A percentile compares a stretch with the other conserved stretches of the same genome.
Conservation (phyloP, 2,888 invertebrate genomes). For the Caenorhabditis virilis region DNA sequence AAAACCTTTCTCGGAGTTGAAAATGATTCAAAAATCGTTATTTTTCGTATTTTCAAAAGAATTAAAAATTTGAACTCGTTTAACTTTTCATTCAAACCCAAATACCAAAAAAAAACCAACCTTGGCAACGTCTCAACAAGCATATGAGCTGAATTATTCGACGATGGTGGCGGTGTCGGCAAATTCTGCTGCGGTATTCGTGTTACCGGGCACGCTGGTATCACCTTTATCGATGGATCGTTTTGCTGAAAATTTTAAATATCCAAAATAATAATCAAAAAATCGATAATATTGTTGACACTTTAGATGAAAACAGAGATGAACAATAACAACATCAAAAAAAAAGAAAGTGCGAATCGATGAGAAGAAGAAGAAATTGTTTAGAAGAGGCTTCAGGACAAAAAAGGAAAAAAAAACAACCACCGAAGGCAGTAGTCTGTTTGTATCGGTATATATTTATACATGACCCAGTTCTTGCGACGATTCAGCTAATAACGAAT, state of each 20-base stretch:
- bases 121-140: slow-evolving; percentile 41
- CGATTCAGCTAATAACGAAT: too few species aligned
- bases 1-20: too few species aligned
- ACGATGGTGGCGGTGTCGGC: slow-evolving; percentile 29
- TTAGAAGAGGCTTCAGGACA: background rate
- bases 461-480: background rate
- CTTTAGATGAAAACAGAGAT: too few species aligned
- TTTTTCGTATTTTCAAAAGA: too few species aligned
- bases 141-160: slow-evolving; percentile 32
- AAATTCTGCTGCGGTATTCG: background rate
- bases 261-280: too few species aligned
- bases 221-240: slow-evolving; percentile 55
- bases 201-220: slow-evolving; percentile 45
- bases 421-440: background rate
- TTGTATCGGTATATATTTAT: too few species aligned
- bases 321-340: background rate
- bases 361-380: background rate
- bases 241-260: slow-evolving; percentile 46
- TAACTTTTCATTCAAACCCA: too few species aligned
- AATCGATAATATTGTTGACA: too few species aligned
- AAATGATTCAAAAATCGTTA: too few species aligned
- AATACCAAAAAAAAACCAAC: too few species aligned
- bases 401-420: slow-evolving; percentile 2
- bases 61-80: too few species aligned
- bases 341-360: background rate